Percentiles rank a stretch among this genome's conserved stretches.
Evolutionary conservation across 2,888 invertebrate species (phyloP).

Genomic region (Mythimna ferrago): DNA sequence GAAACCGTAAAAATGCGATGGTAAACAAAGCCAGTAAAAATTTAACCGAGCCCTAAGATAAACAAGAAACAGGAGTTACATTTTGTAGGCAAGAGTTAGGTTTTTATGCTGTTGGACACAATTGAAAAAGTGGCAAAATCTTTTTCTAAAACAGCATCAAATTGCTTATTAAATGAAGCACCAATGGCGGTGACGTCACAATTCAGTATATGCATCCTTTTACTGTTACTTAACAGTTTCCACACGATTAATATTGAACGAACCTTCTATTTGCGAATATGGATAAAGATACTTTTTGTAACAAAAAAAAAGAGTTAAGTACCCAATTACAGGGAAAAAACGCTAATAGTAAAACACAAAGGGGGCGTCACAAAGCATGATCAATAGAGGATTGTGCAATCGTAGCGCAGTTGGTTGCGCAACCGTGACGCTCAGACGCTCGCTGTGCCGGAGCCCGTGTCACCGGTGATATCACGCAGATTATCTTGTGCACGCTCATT

Average conservation of each 20-base stretch:
- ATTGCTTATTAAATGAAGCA: too few species aligned
- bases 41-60: not conserved
- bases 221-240: too few species aligned
- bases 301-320: too few species aligned
- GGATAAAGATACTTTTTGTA: too few species aligned
- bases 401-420: conserved; percentile 48
- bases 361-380: conserved; percentile 19
- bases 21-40: not conserved
- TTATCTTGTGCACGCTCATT: conserved; percentile 22
- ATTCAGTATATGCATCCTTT: too few species aligned
- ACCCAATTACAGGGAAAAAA: not conserved
- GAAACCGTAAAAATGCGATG: not conserved
- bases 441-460: conserved; percentile 12
- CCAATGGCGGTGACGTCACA: too few species aligned
- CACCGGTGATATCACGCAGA: conserved; percentile 23
- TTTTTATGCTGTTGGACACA: not conserved
- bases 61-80: not conserved
- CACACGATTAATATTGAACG: too few species aligned
- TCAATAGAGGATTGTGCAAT: conserved; percentile 55
- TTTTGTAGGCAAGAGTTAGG: not conserved
- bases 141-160: too few species aligned
- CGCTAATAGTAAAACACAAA: conserved; percentile 11
- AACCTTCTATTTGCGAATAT: too few species aligned
- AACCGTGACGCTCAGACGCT: conserved; percentile 42
- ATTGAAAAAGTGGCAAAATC: too few species aligned